Evolutionary conservation across 2,113 vertebrate species (phyloP).

Genomic region (Varanus salvator): DNA sequence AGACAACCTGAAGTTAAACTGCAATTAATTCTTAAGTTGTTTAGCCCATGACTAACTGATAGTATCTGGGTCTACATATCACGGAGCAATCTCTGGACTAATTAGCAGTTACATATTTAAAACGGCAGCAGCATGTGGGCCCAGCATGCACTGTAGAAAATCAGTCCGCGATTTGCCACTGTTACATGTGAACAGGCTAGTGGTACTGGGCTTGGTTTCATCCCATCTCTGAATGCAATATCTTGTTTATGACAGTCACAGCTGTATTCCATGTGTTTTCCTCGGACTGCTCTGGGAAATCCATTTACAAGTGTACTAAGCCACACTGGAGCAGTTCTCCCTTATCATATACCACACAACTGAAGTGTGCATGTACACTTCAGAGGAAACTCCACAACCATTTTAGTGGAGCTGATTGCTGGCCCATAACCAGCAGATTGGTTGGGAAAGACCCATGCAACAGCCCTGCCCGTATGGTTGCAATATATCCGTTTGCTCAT

Average conservation of each 20-base stretch:
- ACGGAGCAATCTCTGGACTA: too few species aligned
- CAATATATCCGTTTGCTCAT: too few species aligned
- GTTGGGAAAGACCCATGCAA: neutral
- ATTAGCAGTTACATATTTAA: too few species aligned
- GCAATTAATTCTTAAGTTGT: too few species aligned
- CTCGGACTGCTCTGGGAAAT: neutral
- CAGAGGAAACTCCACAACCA: neutral
- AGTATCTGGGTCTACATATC: too few species aligned
- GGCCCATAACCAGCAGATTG: neutral
- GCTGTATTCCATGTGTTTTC: neutral
- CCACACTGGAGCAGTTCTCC: neutral
- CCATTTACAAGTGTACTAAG: neutral
- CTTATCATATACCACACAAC: neutral
- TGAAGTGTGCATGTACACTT: neutral
- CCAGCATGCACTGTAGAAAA: too few species aligned
- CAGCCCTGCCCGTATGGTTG: neutral
- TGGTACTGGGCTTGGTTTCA: neutral
- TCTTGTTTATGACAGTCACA: neutral
- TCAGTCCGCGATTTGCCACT: too few species aligned
- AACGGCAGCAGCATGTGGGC: too few species aligned
- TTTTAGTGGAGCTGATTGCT: too few species aligned
- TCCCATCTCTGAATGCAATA: neutral
- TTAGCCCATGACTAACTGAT: too few species aligned
- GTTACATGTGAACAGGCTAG: too few species aligned
- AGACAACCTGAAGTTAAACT: too few species aligned